Evolutionary conservation across 1,140 invertebrate species (phyloP).

Genomic region (Cotesia typhae): DNA sequence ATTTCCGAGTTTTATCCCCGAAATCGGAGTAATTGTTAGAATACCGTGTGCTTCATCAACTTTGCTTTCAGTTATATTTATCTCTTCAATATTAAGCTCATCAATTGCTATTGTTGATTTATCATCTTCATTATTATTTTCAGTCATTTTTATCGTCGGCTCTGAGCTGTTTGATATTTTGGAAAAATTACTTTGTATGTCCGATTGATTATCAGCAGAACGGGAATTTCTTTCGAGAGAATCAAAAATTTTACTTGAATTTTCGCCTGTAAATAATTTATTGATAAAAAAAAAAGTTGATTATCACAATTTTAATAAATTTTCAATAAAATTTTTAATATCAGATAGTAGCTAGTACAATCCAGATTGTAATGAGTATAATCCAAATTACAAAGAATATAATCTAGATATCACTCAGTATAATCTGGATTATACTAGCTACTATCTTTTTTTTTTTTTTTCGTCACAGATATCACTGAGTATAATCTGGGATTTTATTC

Average conservation of each 20-base stretch:
- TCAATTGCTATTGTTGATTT: not conserved
- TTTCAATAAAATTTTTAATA: no score
- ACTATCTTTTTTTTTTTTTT: no score
- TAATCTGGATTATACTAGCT: no score
- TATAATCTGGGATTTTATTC: no score
- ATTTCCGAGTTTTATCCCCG: slow-evolving; percentile 40
- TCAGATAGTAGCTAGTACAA: no score
- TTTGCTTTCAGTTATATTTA: slow-evolving; percentile 44
- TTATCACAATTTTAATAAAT: not conserved
- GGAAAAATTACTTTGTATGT: not conserved
- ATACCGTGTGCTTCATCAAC: slow-evolving; percentile 44
- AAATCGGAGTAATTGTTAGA: slow-evolving; percentile 43
- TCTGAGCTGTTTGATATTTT: not conserved
- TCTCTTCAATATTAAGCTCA: slow-evolving; percentile 28
- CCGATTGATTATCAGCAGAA: not conserved
- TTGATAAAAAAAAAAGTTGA: not conserved
- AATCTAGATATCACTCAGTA: no score
- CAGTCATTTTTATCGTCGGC: no score
- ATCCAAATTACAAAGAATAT: no score
- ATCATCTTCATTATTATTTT: no score
- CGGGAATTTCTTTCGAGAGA: not conserved
- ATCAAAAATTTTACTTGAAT: not conserved
- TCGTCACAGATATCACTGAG: no score
- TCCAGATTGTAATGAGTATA: no score
- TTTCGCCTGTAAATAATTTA: not conserved